A percentile compares a stretch with the other conserved stretches of the same genome.
phyloP scores from a whole-genome alignment of 2,797 vertebrate species.

The Anguilla pacifica region DNA sequence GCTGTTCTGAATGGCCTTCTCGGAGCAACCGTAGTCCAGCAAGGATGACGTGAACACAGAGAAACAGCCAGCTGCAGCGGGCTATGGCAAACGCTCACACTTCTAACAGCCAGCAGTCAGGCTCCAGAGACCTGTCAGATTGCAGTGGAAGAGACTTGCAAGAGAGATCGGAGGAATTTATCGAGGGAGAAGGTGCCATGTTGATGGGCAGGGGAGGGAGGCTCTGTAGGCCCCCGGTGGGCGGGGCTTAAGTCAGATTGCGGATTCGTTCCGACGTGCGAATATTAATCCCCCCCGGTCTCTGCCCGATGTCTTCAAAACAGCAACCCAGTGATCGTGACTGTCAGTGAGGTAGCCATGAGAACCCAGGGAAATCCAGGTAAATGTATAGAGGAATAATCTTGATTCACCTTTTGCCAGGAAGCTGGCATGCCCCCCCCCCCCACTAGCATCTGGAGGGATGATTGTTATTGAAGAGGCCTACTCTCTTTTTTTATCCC shows the following conservation, averaged over 20 bases:
- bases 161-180: constrained; percentile 36
- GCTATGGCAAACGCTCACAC: not conserved
- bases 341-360: not conserved
- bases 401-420: not conserved
- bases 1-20: not conserved
- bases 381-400: not conserved
- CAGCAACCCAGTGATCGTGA: not conserved
- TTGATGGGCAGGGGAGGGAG: constrained; percentile 33
- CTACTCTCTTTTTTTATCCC: not conserved
- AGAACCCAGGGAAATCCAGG: constrained; percentile 14
- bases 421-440: not conserved
- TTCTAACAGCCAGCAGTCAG: constrained; percentile 18
- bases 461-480: not conserved
- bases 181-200: constrained; percentile 34
- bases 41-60: constrained; percentile 36
- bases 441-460: not conserved
- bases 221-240: constrained; percentile 22
- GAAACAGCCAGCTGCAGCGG: constrained; percentile 18
- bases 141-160: constrained; percentile 27
- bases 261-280: constrained; percentile 25
- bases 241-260: constrained; percentile 24
- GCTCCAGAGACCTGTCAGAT: constrained; percentile 1
- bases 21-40: constrained; percentile 34
- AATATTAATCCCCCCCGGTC: constrained; percentile 31
- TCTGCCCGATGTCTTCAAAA: not conserved